A percentile compares a stretch with the other conserved stretches of the same genome.
phyloP scores from a whole-genome alignment of 2,113 vertebrate species.

The Esox niger region DNA sequence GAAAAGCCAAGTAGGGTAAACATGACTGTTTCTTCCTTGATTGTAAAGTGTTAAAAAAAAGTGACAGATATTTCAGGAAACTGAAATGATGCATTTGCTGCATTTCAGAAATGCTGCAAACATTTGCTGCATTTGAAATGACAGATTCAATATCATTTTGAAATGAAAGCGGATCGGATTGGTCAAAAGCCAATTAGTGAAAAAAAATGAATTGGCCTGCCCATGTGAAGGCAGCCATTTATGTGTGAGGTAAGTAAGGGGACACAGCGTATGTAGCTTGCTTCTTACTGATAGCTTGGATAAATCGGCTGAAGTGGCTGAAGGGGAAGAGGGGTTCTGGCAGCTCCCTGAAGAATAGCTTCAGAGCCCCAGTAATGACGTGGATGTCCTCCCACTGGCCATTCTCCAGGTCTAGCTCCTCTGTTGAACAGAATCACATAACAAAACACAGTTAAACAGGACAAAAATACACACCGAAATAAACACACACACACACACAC shows the following conservation, averaged over 20 bases:
- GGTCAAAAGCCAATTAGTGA: too few relatives aligned
- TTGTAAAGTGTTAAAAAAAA: too few relatives aligned
- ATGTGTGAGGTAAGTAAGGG: background rate
- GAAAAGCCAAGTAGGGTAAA: too few relatives aligned
- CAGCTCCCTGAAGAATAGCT: conserved; percentile 91
- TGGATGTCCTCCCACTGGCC: conserved; percentile 93
- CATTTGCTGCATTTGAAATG: too few relatives aligned
- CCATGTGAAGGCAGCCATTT: too few relatives aligned
- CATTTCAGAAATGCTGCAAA: too few relatives aligned
- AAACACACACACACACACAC: background rate
- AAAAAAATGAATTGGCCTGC: too few relatives aligned
- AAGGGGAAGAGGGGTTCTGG: conserved; percentile 87
- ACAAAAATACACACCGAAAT: conserved; percentile 19
- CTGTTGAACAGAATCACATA: conserved; percentile 64
- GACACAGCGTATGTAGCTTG: background rate
- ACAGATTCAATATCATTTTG: too few relatives aligned
- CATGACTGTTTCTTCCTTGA: too few relatives aligned
- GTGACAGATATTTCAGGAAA: too few relatives aligned
- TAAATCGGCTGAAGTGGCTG: conserved; percentile 83
- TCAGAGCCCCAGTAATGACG: conserved; percentile 89
- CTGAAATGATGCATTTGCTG: too few relatives aligned
- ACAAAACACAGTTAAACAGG: background rate
- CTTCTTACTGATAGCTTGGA: conserved; percentile 82
- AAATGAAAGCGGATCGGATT: too few relatives aligned
- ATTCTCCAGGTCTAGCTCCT: conserved; percentile 86